phyloP scores from a whole-genome alignment of 1,140 invertebrate genomes.

The Euura saliciscinereae region DNA sequence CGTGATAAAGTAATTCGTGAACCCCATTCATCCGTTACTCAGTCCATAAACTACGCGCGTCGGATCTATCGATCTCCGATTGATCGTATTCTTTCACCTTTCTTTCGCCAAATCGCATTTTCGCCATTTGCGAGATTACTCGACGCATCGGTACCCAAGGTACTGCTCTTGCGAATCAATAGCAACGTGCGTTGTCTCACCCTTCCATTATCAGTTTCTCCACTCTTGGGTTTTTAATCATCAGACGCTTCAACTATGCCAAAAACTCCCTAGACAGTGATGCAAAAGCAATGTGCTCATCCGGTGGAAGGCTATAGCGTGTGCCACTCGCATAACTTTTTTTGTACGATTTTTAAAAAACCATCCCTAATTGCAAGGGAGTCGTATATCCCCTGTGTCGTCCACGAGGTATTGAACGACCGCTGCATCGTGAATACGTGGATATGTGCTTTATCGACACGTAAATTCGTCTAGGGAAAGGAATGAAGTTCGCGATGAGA shows the following conservation, averaged over 20 bases:
- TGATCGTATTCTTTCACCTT: no score
- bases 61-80: no score
- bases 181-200: background rate
- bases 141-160: no score
- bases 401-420: background rate
- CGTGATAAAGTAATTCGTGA: background rate
- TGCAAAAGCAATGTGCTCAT: background rate
- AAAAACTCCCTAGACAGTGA: background rate
- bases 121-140: no score
- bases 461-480: background rate
- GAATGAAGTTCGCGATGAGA: background rate
- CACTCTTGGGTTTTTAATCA: background rate
- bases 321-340: background rate
- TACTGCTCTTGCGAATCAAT: no score
- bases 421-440: background rate
- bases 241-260: background rate
- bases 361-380: conserved; percentile 1
- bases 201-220: background rate
- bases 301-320: background rate
- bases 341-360: conserved; percentile 2
- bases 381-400: background rate
- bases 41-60: no score
- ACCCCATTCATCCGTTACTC: background rate
- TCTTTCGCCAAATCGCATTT: no score
- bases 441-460: background rate